Evolutionary conservation across 2,797 vertebrate species (phyloP).

Genomic region (Podarcis siculus): DNA sequence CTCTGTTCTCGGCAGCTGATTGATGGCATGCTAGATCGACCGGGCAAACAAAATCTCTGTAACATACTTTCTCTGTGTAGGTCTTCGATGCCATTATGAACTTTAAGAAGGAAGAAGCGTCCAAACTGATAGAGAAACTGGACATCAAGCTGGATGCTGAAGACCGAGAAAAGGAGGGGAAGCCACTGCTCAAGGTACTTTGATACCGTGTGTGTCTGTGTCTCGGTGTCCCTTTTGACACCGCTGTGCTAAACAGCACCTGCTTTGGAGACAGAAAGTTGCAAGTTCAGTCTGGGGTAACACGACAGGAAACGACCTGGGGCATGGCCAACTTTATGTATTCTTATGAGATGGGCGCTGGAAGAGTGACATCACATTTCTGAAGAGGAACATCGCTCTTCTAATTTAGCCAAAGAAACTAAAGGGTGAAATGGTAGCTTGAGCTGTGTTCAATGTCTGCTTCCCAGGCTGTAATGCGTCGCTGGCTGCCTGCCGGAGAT

Average conservation of each 20-base stretch:
- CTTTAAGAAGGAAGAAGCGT: conserved; percentile 77
- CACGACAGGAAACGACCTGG: not conserved
- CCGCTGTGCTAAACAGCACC: no score
- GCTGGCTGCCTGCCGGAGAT: conserved; percentile 67
- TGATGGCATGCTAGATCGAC: not conserved
- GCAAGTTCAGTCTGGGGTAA: not conserved
- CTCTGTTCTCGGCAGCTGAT: not conserved
- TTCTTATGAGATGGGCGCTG: not conserved
- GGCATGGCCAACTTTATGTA: not conserved
- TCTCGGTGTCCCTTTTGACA: not conserved
- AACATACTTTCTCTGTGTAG: conserved; percentile 22
- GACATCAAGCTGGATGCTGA: conserved; percentile 75
- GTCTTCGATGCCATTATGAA: conserved; percentile 80
- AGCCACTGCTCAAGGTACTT: conserved; percentile 75
- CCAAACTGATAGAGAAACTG: conserved; percentile 76
- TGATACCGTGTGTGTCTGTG: not conserved
- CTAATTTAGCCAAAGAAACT: not conserved
- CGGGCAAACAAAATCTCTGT: not conserved
- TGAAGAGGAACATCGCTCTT: not conserved
- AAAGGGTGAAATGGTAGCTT: not conserved
- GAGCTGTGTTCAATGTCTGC: not conserved
- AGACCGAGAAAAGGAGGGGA: conserved; percentile 73
- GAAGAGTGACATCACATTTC: not conserved
- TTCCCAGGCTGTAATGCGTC: conserved; percentile 58
- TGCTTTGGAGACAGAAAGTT: not conserved